Evolutionary conservation across 2,113 vertebrate species (phyloP).

Genomic region (Prochilodus magdalenae): DNA sequence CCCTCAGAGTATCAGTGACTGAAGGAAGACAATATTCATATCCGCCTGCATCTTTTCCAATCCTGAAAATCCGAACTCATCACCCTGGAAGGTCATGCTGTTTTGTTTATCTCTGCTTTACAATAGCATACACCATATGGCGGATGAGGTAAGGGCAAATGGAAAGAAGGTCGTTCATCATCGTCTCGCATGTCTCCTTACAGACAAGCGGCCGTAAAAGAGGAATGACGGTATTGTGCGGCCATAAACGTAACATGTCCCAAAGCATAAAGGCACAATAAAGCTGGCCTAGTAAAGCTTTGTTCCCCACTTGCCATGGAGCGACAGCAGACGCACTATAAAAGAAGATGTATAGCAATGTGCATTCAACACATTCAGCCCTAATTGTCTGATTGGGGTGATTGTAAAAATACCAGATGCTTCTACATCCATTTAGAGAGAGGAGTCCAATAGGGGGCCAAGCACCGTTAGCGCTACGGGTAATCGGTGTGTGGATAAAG

Average conservation of each 20-base stretch:
- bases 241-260: not conserved
- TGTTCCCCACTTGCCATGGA: not conserved
- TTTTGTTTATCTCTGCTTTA: not conserved
- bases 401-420: not conserved
- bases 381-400: not conserved
- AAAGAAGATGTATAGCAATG: not conserved
- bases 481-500: not conserved
- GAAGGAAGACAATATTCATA: too few relatives aligned
- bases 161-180: not conserved
- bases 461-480: not conserved
- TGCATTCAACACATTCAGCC: not conserved
- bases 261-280: not conserved
- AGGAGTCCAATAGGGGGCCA: not conserved
- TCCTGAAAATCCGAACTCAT: not conserved
- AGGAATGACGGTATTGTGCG: not conserved
- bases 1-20: too few relatives aligned
- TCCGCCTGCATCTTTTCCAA: too few relatives aligned
- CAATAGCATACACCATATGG: conserved; percentile 6
- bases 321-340: not conserved
- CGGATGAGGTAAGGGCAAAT: not conserved
- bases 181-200: not conserved
- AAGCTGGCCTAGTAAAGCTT: not conserved
- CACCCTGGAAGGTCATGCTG: not conserved
- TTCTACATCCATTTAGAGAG: not conserved
- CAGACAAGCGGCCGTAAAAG: not conserved